Percentiles rank a stretch among this genome's conserved stretches.
Conservation (phyloP, 2,113 vertebrate species). For the Panthera uncia region DNA sequence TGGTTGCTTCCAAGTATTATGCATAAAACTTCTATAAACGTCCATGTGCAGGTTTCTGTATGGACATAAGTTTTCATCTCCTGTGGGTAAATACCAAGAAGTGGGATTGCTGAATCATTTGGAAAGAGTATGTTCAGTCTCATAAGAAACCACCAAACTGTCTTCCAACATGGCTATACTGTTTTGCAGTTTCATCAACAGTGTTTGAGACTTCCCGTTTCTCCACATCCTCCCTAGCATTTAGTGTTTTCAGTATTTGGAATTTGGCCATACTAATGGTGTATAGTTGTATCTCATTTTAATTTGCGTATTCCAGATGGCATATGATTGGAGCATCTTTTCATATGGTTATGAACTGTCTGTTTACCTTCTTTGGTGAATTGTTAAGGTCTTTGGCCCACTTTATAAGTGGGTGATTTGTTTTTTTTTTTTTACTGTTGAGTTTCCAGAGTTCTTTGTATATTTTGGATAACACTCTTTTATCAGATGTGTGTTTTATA, state of each 20-base stretch:
- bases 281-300: background rate
- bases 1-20: background rate
- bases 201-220: background rate
- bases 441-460: background rate
- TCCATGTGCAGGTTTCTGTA: background rate
- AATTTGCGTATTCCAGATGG: background rate
- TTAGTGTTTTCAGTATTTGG: background rate
- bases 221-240: background rate
- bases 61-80: background rate
- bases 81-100: background rate
- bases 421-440: background rate
- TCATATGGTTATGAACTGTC: background rate
- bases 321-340: background rate
- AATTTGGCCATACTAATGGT: background rate
- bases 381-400: background rate
- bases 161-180: background rate
- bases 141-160: background rate
- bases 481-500: background rate
- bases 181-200: background rate
- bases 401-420: background rate
- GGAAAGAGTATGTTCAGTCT: background rate
- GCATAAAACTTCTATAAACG: background rate
- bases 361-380: background rate
- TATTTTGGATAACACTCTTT: background rate
- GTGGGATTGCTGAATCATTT: background rate